Conservation (phyloP, 2,888 invertebrate genomes). For the Plagiodera versicolora region DNA sequence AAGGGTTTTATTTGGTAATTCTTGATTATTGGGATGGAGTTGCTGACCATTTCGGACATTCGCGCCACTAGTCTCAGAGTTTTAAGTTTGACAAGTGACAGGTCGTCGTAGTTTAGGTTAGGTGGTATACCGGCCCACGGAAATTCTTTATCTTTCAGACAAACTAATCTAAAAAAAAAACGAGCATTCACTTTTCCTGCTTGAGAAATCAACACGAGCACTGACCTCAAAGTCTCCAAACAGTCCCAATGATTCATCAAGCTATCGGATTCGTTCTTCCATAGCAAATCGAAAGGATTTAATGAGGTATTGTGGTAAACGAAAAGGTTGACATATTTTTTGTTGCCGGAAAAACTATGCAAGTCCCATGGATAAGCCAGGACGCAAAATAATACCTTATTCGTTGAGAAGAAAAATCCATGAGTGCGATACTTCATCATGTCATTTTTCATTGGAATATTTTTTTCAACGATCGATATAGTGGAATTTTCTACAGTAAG, state of each 20-base stretch:
- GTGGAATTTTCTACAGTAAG: conserved; percentile 38
- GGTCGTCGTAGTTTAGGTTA: conserved; percentile 42
- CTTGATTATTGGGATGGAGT: conserved; percentile 37
- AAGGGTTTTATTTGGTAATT: conserved; percentile 45
- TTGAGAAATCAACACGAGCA: too few species aligned
- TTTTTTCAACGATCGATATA: conserved; percentile 40
- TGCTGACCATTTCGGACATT: conserved; percentile 46
- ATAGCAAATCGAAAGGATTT: conserved; percentile 44
- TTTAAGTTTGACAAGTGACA: conserved; percentile 44
- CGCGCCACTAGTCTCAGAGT: conserved; percentile 44
- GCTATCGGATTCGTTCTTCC: conserved; percentile 41
- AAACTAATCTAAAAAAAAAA: conserved; percentile 36
- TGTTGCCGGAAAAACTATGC: conserved; percentile 36
- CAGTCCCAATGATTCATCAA: conserved; percentile 49
- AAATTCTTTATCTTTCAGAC: conserved; percentile 45
- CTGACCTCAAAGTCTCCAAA: conserved; percentile 48
- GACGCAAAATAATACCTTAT: conserved; percentile 42
- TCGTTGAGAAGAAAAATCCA: conserved; percentile 45
- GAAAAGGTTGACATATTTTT: conserved; percentile 38
- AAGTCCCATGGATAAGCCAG: conserved; percentile 42
- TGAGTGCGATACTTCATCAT: conserved; percentile 40
- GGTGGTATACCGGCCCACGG: conserved; percentile 44
- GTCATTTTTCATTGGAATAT: conserved; percentile 44
- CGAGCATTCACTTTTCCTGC: background rate
- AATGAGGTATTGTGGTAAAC: conserved; percentile 41